A percentile compares a stretch with the other conserved stretches of the same genome.
phyloP scores from a whole-genome alignment of 2,113 vertebrate genomes.

The Tragelaphus scriptus region DNA sequence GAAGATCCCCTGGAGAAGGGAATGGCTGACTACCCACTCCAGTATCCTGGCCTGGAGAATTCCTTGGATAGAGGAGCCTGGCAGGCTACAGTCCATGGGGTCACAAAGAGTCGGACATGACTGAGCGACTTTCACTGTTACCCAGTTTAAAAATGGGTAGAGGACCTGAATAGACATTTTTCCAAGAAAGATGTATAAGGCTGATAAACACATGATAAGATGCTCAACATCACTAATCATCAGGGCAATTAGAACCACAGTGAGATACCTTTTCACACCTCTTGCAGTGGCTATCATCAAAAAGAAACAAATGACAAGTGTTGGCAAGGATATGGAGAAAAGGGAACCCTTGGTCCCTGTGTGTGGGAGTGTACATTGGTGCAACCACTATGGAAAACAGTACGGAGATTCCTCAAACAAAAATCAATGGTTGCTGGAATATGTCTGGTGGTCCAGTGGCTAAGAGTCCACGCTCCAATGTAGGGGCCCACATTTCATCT shows the following conservation, averaged over 20 bases:
- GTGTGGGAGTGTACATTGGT: background rate
- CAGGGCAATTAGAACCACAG: background rate
- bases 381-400: background rate
- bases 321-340: background rate
- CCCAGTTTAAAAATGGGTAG: background rate
- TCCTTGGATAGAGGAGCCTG: background rate
- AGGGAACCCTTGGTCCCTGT: background rate
- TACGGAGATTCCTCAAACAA: background rate
- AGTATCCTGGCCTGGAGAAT: background rate
- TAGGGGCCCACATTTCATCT: background rate
- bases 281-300: background rate
- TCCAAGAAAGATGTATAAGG: background rate
- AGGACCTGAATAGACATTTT: background rate
- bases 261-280: background rate
- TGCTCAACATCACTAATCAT: background rate
- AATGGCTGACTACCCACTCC: background rate
- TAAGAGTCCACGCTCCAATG: background rate
- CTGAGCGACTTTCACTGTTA: background rate
- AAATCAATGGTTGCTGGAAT: background rate
- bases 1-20: background rate
- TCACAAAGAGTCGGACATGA: background rate
- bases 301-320: background rate
- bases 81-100: background rate
- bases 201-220: background rate
- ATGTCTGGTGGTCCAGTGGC: background rate